A percentile compares a stretch with the other conserved stretches of the same genome.
These are phyloP conservation scores for Papilio aristodemus DNA, from an alignment of 1,140 invertebrate genomes.

Conservation along the genomic window DNA sequence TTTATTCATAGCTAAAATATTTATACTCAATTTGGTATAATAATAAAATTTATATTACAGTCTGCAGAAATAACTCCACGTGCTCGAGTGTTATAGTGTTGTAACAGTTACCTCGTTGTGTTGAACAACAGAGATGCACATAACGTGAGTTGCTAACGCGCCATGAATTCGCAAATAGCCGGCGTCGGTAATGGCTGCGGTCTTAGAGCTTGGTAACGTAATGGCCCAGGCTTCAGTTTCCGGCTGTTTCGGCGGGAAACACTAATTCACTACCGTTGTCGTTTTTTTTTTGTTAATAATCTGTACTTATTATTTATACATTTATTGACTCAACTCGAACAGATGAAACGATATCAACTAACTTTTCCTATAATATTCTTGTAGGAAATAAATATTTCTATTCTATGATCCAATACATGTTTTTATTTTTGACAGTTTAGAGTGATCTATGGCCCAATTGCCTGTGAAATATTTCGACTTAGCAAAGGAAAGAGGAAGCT, in stretches of 20 bases:
- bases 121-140: conserved; percentile 22
- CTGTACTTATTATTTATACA: conserved; percentile 1
- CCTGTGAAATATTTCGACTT: conserved; percentile 2
- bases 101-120: conserved; percentile 29
- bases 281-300: conserved; percentile 22
- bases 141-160: conserved; percentile 35
- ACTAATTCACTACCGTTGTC: conserved; percentile 21
- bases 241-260: conserved; percentile 44
- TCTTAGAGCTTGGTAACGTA: conserved; percentile 38
- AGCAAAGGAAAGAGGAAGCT: conserved; percentile 2
- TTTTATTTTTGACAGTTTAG: neutral
- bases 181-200: conserved; percentile 39
- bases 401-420: neutral
- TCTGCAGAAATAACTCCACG: conserved; percentile 13
- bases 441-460: neutral
- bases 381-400: neutral
- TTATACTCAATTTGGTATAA: neutral
- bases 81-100: conserved; percentile 7
- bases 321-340: neutral
- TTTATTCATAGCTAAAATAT: no score
- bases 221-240: conserved; percentile 37
- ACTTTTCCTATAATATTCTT: neutral
- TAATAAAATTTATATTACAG: neutral
- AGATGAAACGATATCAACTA: neutral
- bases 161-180: conserved; percentile 36